A percentile compares a stretch with the other conserved stretches of the same genome.
Evolutionary conservation across 2,888 invertebrate genomes (phyloP).

Genomic region (Heteromurus nitidus): DNA sequence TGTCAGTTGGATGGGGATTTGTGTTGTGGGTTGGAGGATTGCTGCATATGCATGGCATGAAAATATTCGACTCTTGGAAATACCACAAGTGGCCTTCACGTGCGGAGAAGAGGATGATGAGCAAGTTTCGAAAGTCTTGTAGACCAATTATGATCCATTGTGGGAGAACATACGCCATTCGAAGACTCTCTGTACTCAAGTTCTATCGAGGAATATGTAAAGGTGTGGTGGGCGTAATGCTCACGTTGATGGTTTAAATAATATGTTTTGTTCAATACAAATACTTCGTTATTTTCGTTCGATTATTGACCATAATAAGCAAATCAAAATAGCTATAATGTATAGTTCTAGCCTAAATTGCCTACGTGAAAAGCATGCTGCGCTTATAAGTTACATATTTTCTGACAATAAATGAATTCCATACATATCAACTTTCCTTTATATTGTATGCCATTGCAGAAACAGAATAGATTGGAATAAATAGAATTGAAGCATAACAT

Average conservation of each 20-base stretch:
- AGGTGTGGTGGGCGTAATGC: constrained; percentile 13
- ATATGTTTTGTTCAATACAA: neutral
- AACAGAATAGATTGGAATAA: no score
- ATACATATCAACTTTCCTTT: no score
- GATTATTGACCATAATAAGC: neutral
- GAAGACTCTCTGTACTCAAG: neutral
- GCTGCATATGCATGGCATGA: constrained; percentile 12
- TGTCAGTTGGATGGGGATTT: constrained; percentile 14
- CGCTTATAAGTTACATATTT: no score
- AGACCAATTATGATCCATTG: constrained; percentile 13
- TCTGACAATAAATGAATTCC: no score
- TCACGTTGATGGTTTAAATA: neutral
- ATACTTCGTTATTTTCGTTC: neutral
- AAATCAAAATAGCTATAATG: neutral
- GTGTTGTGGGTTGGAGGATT: constrained; percentile 14
- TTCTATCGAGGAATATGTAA: constrained; percentile 12
- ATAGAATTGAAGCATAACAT: no score
- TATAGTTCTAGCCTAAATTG: neutral
- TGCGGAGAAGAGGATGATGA: constrained; percentile 19
- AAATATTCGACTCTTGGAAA: constrained; percentile 21
- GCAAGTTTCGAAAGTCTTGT: constrained; percentile 19
- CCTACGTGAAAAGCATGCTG: no score
- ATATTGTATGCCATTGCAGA: no score
- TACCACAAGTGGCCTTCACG: neutral
- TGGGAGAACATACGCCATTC: constrained; percentile 9